phyloP scores from a whole-genome alignment of 2,888 invertebrate genomes.

The Luffia ferchaultella region DNA sequence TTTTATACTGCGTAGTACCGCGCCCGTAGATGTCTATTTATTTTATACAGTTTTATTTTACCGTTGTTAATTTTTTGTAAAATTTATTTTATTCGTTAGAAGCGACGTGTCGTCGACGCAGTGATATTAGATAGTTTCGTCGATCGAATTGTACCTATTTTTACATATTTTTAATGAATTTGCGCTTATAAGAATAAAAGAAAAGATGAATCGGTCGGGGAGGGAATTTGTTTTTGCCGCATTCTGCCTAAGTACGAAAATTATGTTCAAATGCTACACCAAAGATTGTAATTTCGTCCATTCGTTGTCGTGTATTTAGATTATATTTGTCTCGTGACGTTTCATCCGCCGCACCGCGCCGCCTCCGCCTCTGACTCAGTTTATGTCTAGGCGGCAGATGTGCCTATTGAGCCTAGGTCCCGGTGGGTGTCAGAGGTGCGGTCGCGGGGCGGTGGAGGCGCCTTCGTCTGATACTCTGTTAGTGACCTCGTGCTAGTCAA shows the following conservation, averaged over 20 bases:
- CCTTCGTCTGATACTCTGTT: not conserved
- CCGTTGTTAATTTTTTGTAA: constrained; percentile 51
- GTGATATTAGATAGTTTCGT: constrained; percentile 56
- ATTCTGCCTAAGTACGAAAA: not conserved
- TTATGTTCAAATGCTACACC: not conserved
- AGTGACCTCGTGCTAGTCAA: constrained; percentile 41
- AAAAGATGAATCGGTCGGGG: not conserved
- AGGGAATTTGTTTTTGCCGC: not conserved
- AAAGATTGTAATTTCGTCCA: not conserved
- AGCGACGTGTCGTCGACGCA: constrained; percentile 29
- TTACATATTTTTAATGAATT: not conserved
- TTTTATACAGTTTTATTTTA: constrained; percentile 55
- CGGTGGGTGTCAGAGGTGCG: too few species aligned
- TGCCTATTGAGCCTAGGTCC: too few species aligned
- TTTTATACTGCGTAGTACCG: constrained; percentile 14
- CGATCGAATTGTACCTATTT: not conserved
- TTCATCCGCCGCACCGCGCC: not conserved
- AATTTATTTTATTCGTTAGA: constrained; percentile 52
- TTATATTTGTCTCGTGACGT: not conserved
- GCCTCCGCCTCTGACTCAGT: too few species aligned
- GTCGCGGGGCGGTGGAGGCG: not conserved
- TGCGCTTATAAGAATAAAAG: not conserved
- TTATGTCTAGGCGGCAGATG: too few species aligned
- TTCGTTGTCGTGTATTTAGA: not conserved
- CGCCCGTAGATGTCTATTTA: constrained; percentile 20